Percentiles rank a stretch among this genome's conserved stretches.
phyloP scores from a whole-genome alignment of 1,140 invertebrate species.

The Bombus ignitus region DNA sequence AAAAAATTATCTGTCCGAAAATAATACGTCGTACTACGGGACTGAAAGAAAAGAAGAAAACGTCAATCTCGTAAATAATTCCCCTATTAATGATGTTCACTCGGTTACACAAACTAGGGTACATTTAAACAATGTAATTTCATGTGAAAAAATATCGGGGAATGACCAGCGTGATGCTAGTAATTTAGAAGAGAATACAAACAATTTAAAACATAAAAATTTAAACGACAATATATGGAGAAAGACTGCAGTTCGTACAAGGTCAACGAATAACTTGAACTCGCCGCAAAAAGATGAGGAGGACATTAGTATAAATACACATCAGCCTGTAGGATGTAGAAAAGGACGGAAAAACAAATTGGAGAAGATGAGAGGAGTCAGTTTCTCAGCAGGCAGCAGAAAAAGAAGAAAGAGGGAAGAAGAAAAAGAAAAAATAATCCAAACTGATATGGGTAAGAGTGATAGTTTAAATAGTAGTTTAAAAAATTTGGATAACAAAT shows the following conservation, averaged over 20 bases:
- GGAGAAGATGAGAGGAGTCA: neutral
- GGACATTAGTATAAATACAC: neutral
- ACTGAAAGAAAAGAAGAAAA: neutral
- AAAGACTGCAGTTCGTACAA: neutral
- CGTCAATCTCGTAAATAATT: neutral
- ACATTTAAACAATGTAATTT: neutral
- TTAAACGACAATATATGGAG: neutral
- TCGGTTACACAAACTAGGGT: neutral
- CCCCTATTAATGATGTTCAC: neutral
- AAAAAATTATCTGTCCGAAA: slow-evolving; percentile 6
- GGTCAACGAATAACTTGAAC: neutral
- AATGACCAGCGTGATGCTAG: neutral
- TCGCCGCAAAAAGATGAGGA: neutral
- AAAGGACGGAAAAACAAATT: slow-evolving; percentile 5
- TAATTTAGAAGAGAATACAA: neutral
- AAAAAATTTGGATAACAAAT: neutral
- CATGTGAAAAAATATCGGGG: neutral
- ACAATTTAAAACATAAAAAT: neutral
- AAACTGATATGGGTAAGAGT: neutral
- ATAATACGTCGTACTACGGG: neutral
- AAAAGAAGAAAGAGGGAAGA: rapidly evolving
- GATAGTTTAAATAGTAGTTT: neutral
- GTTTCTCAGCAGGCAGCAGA: neutral
- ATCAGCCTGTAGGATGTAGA: neutral
- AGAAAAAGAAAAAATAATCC: neutral